Conservation (phyloP, 1,140 invertebrate genomes). For the Drosophila miranda region DNA sequence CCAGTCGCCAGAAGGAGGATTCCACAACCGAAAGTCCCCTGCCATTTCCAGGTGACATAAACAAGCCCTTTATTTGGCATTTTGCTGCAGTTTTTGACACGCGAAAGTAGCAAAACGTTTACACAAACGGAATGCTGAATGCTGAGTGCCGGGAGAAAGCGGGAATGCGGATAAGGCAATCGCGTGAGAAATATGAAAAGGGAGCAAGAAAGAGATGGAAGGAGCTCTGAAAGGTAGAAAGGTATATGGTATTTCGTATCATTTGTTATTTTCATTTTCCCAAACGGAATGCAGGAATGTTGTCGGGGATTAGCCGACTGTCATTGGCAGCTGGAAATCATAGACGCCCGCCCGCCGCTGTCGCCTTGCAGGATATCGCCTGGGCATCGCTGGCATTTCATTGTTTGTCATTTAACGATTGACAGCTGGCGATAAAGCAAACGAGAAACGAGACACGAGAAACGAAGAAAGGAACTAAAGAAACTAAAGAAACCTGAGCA, state of each 20-base stretch:
- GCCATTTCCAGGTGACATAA: slow-evolving; percentile 65
- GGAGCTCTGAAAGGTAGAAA: neutral
- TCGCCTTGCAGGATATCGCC: neutral
- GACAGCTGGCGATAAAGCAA: slow-evolving; percentile 67
- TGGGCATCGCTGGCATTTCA: slow-evolving; percentile 58
- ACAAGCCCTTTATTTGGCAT: slow-evolving; percentile 76
- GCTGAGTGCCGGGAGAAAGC: slow-evolving; percentile 13
- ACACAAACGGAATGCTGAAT: slow-evolving; percentile 27
- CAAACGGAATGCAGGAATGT: slow-evolving; percentile 51
- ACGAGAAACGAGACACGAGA: slow-evolving; percentile 9
- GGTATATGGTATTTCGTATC: slow-evolving; percentile 51
- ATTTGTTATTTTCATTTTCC: slow-evolving; percentile 73
- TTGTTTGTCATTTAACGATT: slow-evolving; percentile 81
- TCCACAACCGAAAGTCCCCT: no score
- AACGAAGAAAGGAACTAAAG: slow-evolving; percentile 15
- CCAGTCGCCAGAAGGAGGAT: neutral
- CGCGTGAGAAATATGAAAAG: slow-evolving; percentile 55
- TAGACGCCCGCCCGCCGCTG: slow-evolving; percentile 50
- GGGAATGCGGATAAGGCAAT: slow-evolving; percentile 55
- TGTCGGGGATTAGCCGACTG: slow-evolving; percentile 61
- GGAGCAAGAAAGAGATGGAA: neutral
- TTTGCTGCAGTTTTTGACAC: slow-evolving; percentile 72
- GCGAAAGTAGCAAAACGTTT: slow-evolving; percentile 57
- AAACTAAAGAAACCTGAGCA: slow-evolving; percentile 13
- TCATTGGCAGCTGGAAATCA: slow-evolving; percentile 68